phyloP scores from a whole-genome alignment of 2,888 invertebrate genomes.

The Dryadula phaetusa region DNA sequence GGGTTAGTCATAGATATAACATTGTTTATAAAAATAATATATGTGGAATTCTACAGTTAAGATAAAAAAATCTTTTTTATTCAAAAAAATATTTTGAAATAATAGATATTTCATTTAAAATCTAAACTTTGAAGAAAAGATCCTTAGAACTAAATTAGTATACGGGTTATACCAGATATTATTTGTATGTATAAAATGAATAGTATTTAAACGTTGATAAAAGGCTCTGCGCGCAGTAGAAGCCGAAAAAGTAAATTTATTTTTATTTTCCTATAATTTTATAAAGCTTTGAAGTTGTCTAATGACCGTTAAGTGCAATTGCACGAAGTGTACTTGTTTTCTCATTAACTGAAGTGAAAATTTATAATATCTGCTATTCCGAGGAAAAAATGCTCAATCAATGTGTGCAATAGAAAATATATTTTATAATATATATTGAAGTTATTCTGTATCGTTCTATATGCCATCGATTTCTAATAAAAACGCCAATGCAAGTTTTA shows the following conservation, averaged over 20 bases:
- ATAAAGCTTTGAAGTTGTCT: background rate
- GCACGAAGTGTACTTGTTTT: conserved; percentile 5
- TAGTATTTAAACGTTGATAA: no score
- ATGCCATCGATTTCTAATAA: conserved; percentile 1
- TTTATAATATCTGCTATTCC: background rate
- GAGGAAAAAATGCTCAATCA: background rate
- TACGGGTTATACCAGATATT: no score
- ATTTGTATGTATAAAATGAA: no score
- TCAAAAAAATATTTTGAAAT: no score
- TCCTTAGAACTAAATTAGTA: no score
- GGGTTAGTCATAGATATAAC: conserved; percentile 30
- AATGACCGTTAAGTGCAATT: conserved; percentile 15
- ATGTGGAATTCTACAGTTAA: no score
- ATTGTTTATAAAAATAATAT: no score
- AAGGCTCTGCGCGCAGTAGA: background rate
- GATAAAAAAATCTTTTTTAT: no score
- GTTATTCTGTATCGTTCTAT: background rate
- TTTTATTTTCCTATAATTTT: conserved; percentile 5
- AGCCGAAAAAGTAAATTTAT: background rate
- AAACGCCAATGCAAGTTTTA: conserved; percentile 1
- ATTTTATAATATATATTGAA: background rate
- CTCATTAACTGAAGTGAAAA: conserved; percentile 13
- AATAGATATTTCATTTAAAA: background rate
- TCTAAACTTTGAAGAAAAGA: no score
- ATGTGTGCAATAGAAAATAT: background rate